A percentile compares a stretch with the other conserved stretches of the same genome.
phyloP scores from a whole-genome alignment of 2,888 invertebrate species.

The Diarsia dahlii region DNA sequence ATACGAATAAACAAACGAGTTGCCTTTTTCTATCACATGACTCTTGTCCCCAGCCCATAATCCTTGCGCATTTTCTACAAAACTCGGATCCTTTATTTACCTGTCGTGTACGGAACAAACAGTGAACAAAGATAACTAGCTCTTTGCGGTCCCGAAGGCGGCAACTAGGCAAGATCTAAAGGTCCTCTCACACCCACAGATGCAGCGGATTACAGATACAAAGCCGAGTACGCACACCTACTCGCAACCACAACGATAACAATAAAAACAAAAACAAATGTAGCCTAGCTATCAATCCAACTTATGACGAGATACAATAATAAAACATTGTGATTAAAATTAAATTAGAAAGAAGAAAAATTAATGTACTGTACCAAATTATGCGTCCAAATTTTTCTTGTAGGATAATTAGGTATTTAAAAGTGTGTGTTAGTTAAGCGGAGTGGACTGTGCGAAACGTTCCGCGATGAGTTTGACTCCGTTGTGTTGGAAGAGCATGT shows the following conservation, averaged over 20 bases:
- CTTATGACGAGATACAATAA: conserved; percentile 88
- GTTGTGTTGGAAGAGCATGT: conserved; percentile 65
- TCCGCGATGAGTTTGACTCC: conserved; percentile 63
- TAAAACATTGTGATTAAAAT: conserved; percentile 83
- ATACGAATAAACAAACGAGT: conserved; percentile 16
- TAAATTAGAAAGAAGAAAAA: conserved; percentile 69
- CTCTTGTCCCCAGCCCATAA: background rate
- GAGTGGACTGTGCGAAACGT: conserved; percentile 58
- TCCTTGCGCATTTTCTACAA: conserved; percentile 7
- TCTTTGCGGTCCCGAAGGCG: conserved; percentile 49
- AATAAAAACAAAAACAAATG: conserved; percentile 68
- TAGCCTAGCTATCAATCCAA: conserved; percentile 69
- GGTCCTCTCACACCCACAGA: conserved; percentile 51
- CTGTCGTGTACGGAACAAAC: background rate
- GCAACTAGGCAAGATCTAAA: conserved; percentile 19
- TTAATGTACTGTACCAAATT: conserved; percentile 82
- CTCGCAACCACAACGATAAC: conserved; percentile 58
- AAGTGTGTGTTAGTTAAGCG: conserved; percentile 64
- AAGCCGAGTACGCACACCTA: conserved; percentile 44
- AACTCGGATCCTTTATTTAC: conserved; percentile 42
- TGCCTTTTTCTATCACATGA: conserved; percentile 1
- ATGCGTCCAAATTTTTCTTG: conserved; percentile 87
- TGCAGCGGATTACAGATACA: conserved; percentile 56
- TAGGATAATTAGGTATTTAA: conserved; percentile 74
- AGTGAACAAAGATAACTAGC: conserved; percentile 31